Evolutionary conservation across 2,888 invertebrate species (phyloP).

Genomic region (Hypomecis punctinalis): DNA sequence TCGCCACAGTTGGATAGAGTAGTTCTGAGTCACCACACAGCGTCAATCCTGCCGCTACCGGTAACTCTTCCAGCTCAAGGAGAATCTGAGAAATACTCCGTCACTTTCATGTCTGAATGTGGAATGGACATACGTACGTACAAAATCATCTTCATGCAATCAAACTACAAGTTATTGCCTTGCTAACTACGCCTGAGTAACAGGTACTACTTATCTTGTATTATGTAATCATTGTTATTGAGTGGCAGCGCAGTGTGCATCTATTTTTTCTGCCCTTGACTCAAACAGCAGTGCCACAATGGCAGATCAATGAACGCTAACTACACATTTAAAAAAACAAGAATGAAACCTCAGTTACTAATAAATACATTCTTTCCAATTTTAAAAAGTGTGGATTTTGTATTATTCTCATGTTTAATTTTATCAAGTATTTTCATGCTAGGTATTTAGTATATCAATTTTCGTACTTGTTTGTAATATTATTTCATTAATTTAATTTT

Average conservation of each 20-base stretch:
- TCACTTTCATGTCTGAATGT: conserved; percentile 74
- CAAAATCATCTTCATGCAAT: conserved; percentile 64
- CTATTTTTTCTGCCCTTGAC: conserved; percentile 4
- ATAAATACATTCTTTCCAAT: not conserved
- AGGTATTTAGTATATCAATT: too few relatives aligned
- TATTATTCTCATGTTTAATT: too few relatives aligned
- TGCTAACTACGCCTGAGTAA: not conserved
- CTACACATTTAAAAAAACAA: not conserved
- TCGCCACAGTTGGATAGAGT: conserved; percentile 61
- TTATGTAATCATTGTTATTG: conserved; percentile 2
- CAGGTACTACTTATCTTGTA: not conserved
- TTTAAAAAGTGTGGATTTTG: too few relatives aligned
- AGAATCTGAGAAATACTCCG: conserved; percentile 65
- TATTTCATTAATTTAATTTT: not conserved
- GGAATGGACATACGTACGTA: conserved; percentile 78
- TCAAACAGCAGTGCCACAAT: not conserved
- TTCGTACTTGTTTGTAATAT: too few relatives aligned
- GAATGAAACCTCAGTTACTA: not conserved
- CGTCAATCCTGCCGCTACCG: conserved; percentile 59
- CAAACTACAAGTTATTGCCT: not conserved
- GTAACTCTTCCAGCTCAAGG: conserved; percentile 62
- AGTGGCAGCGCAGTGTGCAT: not conserved
- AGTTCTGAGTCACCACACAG: conserved; percentile 63
- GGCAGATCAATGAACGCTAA: conserved; percentile 3
- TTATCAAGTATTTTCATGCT: too few relatives aligned